phyloP scores from a whole-genome alignment of 2,888 invertebrate species.

The Watsonalla cultraria region DNA sequence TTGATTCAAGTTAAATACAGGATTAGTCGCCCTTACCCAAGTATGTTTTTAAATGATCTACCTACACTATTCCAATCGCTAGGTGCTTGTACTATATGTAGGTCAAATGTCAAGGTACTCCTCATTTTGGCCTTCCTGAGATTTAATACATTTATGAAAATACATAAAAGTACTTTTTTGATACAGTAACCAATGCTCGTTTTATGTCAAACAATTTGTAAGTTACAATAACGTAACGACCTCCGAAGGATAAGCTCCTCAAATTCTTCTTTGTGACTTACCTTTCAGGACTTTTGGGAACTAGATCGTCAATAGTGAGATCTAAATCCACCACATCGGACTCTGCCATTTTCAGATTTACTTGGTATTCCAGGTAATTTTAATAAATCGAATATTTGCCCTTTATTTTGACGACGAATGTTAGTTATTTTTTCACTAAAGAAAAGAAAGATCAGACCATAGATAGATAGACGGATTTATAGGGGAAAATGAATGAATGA shows the following conservation, averaged over 20 bases:
- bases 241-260: background rate
- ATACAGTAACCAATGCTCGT: background rate
- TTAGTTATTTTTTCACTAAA: constrained; percentile 34
- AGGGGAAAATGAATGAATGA: too few relatives aligned
- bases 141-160: too few relatives aligned
- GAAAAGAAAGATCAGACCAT: constrained; percentile 18
- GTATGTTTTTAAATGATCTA: constrained; percentile 6
- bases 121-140: background rate
- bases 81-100: constrained; percentile 36
- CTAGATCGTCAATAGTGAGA: constrained; percentile 69
- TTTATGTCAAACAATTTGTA: background rate
- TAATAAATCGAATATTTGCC: constrained; percentile 35
- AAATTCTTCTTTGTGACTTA: constrained; percentile 21
- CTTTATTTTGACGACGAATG: constrained; percentile 57
- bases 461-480: too few relatives aligned
- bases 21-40: background rate
- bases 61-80: constrained; percentile 18
- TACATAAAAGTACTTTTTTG: too few relatives aligned
- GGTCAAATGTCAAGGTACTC: constrained; percentile 60
- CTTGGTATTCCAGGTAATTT: constrained; percentile 29
- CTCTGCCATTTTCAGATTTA: constrained; percentile 57
- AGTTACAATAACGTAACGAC: background rate
- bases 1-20: background rate
- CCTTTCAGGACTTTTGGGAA: constrained; percentile 74
- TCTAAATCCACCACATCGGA: constrained; percentile 66